A percentile compares a stretch with the other conserved stretches of the same genome.
These are phyloP conservation scores for Xestia c-nigrum DNA, from an alignment of 2,888 invertebrate genomes.

Conservation along the genomic window DNA sequence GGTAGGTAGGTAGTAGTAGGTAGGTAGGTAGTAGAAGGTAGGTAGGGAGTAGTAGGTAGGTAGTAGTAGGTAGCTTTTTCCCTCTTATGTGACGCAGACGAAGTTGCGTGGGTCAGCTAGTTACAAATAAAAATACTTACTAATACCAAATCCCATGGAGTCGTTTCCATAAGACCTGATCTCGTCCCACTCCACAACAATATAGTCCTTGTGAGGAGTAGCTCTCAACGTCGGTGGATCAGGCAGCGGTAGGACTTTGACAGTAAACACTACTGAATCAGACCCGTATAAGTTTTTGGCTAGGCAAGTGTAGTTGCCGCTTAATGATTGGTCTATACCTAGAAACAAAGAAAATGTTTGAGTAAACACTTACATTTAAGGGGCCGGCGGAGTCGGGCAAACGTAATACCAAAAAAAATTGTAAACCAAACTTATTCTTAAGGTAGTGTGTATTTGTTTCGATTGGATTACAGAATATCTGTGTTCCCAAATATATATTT, in stretches of 20 bases:
- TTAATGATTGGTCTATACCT: conserved; percentile 93
- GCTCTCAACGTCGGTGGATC: conserved; percentile 92
- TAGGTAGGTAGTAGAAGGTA: too few relatives aligned
- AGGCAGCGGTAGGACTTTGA: conserved; percentile 94
- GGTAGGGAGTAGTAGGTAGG: too few relatives aligned
- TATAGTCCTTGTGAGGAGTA: conserved; percentile 87
- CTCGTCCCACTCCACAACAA: conserved; percentile 93
- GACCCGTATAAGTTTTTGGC: conserved; percentile 96
- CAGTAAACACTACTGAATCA: conserved; percentile 94
- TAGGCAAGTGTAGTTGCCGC: conserved; percentile 95
- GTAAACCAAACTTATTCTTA: too few relatives aligned
- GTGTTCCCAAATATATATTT: too few relatives aligned
- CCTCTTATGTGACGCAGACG: too few relatives aligned
- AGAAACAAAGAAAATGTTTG: conserved; percentile 30
- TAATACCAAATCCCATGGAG: conserved; percentile 79
- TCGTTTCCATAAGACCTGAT: conserved; percentile 80
- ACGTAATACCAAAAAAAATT: too few relatives aligned
- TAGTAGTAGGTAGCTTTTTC: too few relatives aligned
- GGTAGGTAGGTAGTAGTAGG: too few relatives aligned
- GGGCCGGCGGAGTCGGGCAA: too few relatives aligned
- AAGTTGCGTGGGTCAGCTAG: too few relatives aligned
- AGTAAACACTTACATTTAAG: background rate
- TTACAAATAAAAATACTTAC: conserved; percentile 75
- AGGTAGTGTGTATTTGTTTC: too few relatives aligned
- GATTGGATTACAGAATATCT: too few relatives aligned